Evolutionary conservation across 2,888 invertebrate species (phyloP), one percentile per base, ranked within the genome.

Genomic region (Eumerus sabulonum): DNA sequence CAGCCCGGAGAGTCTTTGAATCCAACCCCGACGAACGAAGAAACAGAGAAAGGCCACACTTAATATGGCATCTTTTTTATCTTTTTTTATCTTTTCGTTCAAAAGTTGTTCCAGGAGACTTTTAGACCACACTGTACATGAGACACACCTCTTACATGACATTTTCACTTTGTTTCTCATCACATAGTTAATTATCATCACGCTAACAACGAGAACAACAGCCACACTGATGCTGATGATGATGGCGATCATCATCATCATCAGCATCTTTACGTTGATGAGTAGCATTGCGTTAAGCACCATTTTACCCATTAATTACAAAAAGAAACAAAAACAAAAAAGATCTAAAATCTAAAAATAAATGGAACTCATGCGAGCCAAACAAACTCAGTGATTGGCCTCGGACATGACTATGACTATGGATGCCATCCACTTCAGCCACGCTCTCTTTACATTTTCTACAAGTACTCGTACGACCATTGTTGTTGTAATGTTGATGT

Each of bases 301-400:
- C 54, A 60, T 13, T 60, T 54, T 54, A 1, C 54, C 27, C 60
- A 68, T 68, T 45, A 68, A 60, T 60, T 60, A 60, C n/a, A 53
- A 27, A 27, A 19, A 51, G 44, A 4, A 51, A 59, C 17, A 44
- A 45, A 12, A 44, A 19, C 51, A 35, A 38, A 44, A 19, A 19
- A 40, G 51, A 42, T 16, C 5, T 5, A 9, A 16, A 44, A 27
- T 59, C 59, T 70, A 70, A 62, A 70, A 54, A 70, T 54, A 54
- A 27, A 59, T 40, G 40, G 16, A 50, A 50, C 27, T 7, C 27
- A 27, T 4, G 27, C 27, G 27, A 27, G 27, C 27, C 27, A 27
- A 40, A 40, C 40, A 42, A 51, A 35, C 35, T 42, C 14, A 9
- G 35, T 5, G 19, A 35, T 17, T 62, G 62, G 50, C 62, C 50